These are phyloP conservation scores for Margaritifera margaritifera DNA, from an alignment of 2,888 invertebrate species.

Conservation along the genomic window DNA sequence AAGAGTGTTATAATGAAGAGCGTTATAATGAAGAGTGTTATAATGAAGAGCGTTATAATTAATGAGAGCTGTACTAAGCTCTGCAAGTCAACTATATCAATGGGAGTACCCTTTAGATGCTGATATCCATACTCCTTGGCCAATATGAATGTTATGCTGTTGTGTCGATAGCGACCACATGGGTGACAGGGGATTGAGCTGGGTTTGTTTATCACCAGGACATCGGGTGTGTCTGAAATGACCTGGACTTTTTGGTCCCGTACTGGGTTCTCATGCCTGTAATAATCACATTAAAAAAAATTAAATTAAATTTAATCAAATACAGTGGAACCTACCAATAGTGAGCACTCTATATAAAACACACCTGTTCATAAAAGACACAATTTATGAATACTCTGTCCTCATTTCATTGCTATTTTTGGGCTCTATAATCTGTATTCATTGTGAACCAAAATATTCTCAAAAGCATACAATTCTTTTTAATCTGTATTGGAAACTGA, in stretches of 20 bases:
- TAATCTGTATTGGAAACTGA: too few relatives aligned
- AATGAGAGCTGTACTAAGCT: too few relatives aligned
- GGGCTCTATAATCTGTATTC: too few relatives aligned
- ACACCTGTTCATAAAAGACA: too few relatives aligned
- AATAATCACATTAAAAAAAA: conserved; percentile 6
- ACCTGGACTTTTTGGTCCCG: conserved; percentile 93
- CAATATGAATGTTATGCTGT: conserved; percentile 96
- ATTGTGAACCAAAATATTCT: too few relatives aligned
- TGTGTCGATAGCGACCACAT: conserved; percentile 97
- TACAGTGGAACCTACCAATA: too few relatives aligned
- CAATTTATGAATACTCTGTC: too few relatives aligned
- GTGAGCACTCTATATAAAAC: conserved; percentile 4
- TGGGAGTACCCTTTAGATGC: conserved; percentile 83
- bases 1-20: too few relatives aligned
- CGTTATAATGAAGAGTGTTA: too few relatives aligned
- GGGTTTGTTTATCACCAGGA: conserved; percentile 99
- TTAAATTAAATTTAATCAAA: not conserved
- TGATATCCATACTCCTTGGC: conserved; percentile 96
- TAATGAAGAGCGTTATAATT: too few relatives aligned
- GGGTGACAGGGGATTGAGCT: conserved; percentile 99
- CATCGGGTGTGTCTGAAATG: conserved; percentile 97
- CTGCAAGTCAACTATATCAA: not conserved
- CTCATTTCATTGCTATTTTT: too few relatives aligned
- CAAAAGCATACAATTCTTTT: too few relatives aligned
- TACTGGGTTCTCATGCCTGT: conserved; percentile 95